A percentile compares a stretch with the other conserved stretches of the same genome.
phyloP scores from a whole-genome alignment of 2,113 vertebrate genomes.

The Hippocampus barbouri region DNA sequence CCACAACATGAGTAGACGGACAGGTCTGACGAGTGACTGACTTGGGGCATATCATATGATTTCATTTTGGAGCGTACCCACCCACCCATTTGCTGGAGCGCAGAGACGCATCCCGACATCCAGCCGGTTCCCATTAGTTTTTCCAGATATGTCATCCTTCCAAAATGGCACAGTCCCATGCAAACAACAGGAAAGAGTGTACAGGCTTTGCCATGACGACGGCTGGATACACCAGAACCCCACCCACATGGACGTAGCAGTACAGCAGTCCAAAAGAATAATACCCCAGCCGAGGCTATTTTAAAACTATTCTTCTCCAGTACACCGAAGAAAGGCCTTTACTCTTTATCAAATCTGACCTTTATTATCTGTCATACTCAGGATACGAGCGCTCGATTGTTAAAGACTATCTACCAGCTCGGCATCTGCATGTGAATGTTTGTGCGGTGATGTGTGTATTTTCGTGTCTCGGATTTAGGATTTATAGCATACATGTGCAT shows the following conservation, averaged over 20 bases:
- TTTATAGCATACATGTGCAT: conserved; percentile 15
- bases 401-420: conserved; percentile 39
- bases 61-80: neutral
- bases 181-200: conserved; percentile 50
- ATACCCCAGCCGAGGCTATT: conserved; percentile 39
- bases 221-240: conserved; percentile 13
- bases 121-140: conserved; percentile 16
- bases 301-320: conserved; percentile 51
- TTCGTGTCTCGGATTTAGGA: conserved; percentile 23
- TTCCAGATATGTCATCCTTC: conserved; percentile 22
- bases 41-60: conserved; percentile 1
- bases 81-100: neutral
- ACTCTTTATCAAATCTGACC: conserved; percentile 51
- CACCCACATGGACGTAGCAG: conserved; percentile 50
- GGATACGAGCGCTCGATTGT: conserved; percentile 17
- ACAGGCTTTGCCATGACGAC: conserved; percentile 33
- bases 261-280: conserved; percentile 38
- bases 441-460: conserved; percentile 29
- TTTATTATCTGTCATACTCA: conserved; percentile 39
- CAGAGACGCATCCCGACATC: neutral
- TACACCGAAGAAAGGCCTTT: conserved; percentile 33
- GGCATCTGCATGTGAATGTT: conserved; percentile 39
- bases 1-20: conserved; percentile 39
- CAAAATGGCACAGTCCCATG: conserved; percentile 23
- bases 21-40: conserved; percentile 32